Conservation (phyloP, 2,797 vertebrate genomes). For the Phoeniculus purpureus region DNA sequence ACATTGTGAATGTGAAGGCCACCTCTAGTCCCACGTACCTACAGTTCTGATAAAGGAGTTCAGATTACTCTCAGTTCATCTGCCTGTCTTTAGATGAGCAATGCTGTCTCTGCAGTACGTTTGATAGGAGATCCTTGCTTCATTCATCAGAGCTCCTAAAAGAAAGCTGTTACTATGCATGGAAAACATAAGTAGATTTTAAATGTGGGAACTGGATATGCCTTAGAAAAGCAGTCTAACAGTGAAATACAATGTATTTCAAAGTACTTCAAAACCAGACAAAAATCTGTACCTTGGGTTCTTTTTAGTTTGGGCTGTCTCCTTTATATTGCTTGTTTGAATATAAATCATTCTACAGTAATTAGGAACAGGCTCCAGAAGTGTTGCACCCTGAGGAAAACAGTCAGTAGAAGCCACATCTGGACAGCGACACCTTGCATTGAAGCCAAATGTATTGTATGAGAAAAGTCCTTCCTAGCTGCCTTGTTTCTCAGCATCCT, state of each 20-base stretch:
- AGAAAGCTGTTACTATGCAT: neutral
- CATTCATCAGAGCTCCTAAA: neutral
- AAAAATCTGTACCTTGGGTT: neutral
- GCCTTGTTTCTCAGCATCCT: neutral
- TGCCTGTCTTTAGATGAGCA: neutral
- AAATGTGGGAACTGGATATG: neutral
- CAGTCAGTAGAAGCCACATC: neutral
- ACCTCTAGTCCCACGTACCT: too few relatives aligned
- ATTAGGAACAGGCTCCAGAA: neutral
- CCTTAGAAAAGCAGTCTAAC: neutral
- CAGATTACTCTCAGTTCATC: neutral
- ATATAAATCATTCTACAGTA: neutral
- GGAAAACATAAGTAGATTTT: neutral
- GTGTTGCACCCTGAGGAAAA: neutral
- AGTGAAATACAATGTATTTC: neutral
- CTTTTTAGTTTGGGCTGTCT: neutral
- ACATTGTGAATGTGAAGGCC: neutral
- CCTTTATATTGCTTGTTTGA: neutral
- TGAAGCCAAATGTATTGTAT: fast-evolving
- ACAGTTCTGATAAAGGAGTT: neutral
- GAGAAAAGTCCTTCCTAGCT: neutral
- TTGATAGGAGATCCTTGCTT: neutral
- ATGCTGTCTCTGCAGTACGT: neutral
- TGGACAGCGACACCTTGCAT: neutral
- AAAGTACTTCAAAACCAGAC: neutral